Base-by-base conservation (phyloP, 2,888 invertebrate genomes). In the Phytoseiulus persimilis region DNA sequence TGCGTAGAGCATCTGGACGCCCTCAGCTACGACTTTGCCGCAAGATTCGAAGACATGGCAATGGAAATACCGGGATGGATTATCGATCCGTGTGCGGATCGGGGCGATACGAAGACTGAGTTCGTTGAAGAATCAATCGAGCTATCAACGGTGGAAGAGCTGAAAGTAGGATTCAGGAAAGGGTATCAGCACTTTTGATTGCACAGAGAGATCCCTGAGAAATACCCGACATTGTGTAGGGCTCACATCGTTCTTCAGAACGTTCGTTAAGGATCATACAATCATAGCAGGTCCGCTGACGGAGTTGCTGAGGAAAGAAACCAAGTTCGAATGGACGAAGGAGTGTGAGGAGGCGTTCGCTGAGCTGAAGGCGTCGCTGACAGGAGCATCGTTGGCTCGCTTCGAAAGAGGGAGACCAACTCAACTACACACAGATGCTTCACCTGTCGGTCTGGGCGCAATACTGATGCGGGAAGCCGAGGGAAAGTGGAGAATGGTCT, bases 181-280 rank as follows among this genome's bases (percentile, higher is more conserved):
- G 46, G 46, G 46, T 46, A 11, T 14, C 46, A 46, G 6, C 46
- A 46, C 9, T 46, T 46, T 46, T 46, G 46, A 14, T 14, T 46
- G 6, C 46, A 46, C 14, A 14, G 14, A 46, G 14, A 14, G 9
- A 46, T 46, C 46, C 46, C 46, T 6, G 14, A 46, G 14, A 14
- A 46, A 46, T 46, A 46, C 46, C 46, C 46, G 83, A 65, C 45
- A 83, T 65, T 83, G 45, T n/a, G 32, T 89, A 11, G 89, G 89
- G 0, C 65, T 89, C 11, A 83, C 46, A 46, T 46, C 31, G 31
- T 46, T 83, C n/a, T 89, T 89, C 11, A 45, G 89, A 14, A 33
- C 18, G 33, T 89, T 89, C n/a, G 83, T 89, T 11, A 89, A 89
- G n/a, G 46, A 83, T 28, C 33, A 46, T 89, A 65, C 89, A 18